Evolutionary conservation across 1,140 invertebrate genomes (phyloP).

Genomic region (Cyphomyrmex costatus): DNA sequence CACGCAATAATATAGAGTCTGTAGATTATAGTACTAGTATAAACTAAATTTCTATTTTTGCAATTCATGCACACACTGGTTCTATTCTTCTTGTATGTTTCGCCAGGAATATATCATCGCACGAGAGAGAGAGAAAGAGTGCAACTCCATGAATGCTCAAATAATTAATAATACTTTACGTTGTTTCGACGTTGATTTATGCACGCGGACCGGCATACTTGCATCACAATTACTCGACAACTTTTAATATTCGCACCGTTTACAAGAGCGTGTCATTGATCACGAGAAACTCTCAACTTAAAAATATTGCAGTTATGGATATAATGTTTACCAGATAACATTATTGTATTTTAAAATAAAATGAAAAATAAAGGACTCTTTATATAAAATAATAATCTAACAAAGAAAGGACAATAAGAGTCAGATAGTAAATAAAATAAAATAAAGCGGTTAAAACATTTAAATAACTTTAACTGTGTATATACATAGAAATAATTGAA

Average conservation of each 20-base stretch:
- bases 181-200: conserved; percentile 54
- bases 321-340: not conserved
- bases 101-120: conserved; percentile 56
- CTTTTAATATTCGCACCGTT: conserved; percentile 44
- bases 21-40: not conserved
- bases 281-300: conserved; percentile 12
- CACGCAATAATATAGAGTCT: too few species aligned
- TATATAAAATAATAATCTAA: too few species aligned
- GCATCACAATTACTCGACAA: conserved; percentile 37
- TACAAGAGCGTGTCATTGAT: conserved; percentile 26
- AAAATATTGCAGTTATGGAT: not conserved
- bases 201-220: conserved; percentile 17
- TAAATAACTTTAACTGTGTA: too few species aligned
- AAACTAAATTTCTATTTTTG: conserved; percentile 12
- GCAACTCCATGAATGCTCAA: conserved; percentile 39
- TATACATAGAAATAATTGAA: too few species aligned
- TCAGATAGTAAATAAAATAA: too few species aligned
- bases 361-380: too few species aligned
- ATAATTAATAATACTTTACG: conserved; percentile 62
- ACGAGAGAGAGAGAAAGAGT: conserved; percentile 31
- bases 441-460: too few species aligned
- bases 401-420: too few species aligned
- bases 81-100: conserved; percentile 20
- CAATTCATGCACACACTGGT: not conserved
- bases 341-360: too few species aligned